A percentile compares a stretch with the other conserved stretches of the same genome.
Evolutionary conservation across 37 sponge, comb jelly and placozoan species (phyloP).

Genomic region (Corticium candelabrum): DNA sequence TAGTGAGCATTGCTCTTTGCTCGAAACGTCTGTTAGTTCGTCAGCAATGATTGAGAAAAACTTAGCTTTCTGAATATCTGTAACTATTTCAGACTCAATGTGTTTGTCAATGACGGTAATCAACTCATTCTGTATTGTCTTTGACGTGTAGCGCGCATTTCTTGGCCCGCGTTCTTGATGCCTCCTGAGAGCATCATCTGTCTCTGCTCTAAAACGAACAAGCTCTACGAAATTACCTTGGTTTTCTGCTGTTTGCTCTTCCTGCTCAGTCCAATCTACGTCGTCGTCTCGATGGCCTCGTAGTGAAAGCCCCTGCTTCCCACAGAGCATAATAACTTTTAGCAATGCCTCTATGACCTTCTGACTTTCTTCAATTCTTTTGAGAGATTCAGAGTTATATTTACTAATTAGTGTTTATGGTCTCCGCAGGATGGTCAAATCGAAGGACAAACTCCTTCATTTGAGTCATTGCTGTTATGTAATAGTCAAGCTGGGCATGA

Average conservation of each 20-base stretch:
- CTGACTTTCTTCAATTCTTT: slow-evolving; percentile 21
- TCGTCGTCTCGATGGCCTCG: slow-evolving; percentile 53
- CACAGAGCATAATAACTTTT: slow-evolving; percentile 42
- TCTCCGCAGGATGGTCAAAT: too few relatives aligned
- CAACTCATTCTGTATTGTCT: slow-evolving; percentile 59
- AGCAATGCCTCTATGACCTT: slow-evolving; percentile 44
- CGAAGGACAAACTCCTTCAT: too few relatives aligned
- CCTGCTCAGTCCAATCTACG: slow-evolving; percentile 11
- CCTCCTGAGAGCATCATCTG: slow-evolving; percentile 28
- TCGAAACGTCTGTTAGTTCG: slow-evolving; percentile 37
- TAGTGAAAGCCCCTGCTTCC: slow-evolving; percentile 50
- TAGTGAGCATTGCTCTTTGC: slow-evolving; percentile 40
- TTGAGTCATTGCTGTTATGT: too few relatives aligned
- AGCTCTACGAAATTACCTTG: slow-evolving; percentile 48
- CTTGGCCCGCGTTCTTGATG: slow-evolving; percentile 30
- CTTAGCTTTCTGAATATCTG: slow-evolving; percentile 14
- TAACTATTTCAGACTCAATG: neutral
- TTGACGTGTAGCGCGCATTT: slow-evolving; percentile 59
- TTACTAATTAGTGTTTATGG: too few relatives aligned
- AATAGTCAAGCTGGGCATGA: too few relatives aligned
- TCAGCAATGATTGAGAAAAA: slow-evolving; percentile 54
- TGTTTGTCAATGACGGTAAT: slow-evolving; percentile 18
- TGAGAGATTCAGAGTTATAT: too few relatives aligned
- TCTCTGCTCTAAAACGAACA: slow-evolving; percentile 52
- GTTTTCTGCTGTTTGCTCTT: slow-evolving; percentile 16